phyloP scores from a whole-genome alignment of 2,888 invertebrate genomes.

The Tanypteryx hageni region DNA sequence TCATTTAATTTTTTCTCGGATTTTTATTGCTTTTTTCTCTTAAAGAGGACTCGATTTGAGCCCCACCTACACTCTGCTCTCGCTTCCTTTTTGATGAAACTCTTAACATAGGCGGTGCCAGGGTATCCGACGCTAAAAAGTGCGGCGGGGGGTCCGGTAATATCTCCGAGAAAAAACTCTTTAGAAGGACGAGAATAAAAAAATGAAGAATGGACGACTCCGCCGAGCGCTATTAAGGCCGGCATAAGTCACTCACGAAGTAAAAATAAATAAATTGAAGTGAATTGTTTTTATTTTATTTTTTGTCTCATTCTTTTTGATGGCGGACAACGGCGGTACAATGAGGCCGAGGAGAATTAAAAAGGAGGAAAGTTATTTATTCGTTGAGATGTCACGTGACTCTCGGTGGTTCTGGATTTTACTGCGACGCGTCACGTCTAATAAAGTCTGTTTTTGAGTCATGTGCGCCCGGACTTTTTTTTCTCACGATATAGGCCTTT shows the following conservation, averaged over 20 bases:
- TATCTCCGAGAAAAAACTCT: background rate
- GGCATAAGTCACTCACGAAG: slow-evolving; percentile 50
- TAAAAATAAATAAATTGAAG: slow-evolving; percentile 28
- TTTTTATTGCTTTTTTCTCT: slow-evolving; percentile 1
- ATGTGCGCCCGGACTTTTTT: background rate
- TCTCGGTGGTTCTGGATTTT: background rate
- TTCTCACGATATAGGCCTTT: background rate
- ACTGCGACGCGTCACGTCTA: background rate
- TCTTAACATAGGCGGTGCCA: background rate
- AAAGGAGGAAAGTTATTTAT: background rate
- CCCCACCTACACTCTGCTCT: background rate
- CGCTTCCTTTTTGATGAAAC: background rate
- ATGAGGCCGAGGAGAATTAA: background rate
- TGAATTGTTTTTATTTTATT: slow-evolving; percentile 15
- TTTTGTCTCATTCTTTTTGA: background rate
- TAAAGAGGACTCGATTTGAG: background rate
- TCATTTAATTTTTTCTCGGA: background rate
- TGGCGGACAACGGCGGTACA: background rate
- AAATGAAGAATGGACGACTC: slow-evolving; percentile 10
- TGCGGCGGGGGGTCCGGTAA: slow-evolving; percentile 44
- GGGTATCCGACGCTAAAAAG: slow-evolving; percentile 46
- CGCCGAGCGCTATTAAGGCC: slow-evolving; percentile 10
- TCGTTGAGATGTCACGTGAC: no score
- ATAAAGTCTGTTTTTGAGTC: slow-evolving; percentile 14
- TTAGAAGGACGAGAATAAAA: slow-evolving; percentile 9